Evolutionary conservation across 2,888 invertebrate genomes (phyloP), one percentile per base, ranked within the genome.

Genomic region (Volucella inflata): DNA sequence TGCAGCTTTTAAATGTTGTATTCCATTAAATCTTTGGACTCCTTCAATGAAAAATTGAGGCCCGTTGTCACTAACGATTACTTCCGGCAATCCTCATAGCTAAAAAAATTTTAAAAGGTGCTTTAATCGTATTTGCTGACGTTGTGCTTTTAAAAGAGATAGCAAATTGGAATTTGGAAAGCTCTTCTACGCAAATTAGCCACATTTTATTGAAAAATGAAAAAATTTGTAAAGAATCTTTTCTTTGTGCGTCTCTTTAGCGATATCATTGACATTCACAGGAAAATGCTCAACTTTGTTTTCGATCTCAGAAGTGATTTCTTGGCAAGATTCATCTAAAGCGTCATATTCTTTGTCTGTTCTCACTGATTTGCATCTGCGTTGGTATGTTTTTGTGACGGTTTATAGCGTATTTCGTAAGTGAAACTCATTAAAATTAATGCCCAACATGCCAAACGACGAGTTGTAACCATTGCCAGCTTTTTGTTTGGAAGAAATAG

Each of bases 391-490:
- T 70, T 60, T 16, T 21, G 67, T 2, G 64, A 75, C 10, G 76
- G 65, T n/a, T 76, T 74, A 30, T 6, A 30, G 30, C 6, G 6
- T 30, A 6, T 30, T 30, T 6, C 6, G 6, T 6, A 30, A 30
- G 30, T 30, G 30, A 30, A 16, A 40, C 57, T 42, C 75, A 81
- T 75, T 36, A 80, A 10, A 42, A 36, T 72, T 42, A 79, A 14
- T 42, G 79, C 72, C 59, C 79, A 79, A n/a, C 75, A 59, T 38
- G 48, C 51, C 38, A 65, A 55, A 59, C 62, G 59, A n/a, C 42
- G 50, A 11, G 65, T 30, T 51, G 65, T 67, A 3, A 65, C 72
- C 17, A 53, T 30, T 42, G 72, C 59, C 10, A 65, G 53, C 16
- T 72, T 64, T 53, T 51, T 79, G 36, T n/a, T 40, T 64, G 40